These are phyloP conservation scores for Pinna nobilis DNA, from an alignment of 1,140 invertebrate species.

Conservation along the genomic window DNA sequence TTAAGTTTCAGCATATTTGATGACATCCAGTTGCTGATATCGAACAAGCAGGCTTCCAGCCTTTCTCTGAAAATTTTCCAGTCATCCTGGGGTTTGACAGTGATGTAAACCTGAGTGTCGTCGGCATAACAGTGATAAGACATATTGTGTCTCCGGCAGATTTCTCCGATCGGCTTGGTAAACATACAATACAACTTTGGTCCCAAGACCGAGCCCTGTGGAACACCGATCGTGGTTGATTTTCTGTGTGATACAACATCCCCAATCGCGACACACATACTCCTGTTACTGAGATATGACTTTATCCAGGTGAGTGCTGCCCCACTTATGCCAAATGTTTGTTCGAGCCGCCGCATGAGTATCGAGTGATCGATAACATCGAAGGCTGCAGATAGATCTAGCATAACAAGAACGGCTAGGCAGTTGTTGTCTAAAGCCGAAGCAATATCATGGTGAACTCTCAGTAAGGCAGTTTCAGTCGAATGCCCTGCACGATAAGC, in stretches of 20 bases:
- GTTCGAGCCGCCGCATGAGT: background rate
- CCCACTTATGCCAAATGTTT: constrained; percentile 1
- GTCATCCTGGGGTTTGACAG: background rate
- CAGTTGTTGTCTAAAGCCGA: constrained; percentile 11
- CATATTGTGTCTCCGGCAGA: background rate
- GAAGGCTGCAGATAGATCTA: constrained; percentile 2
- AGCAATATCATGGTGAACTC: constrained; percentile 1
- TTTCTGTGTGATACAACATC: background rate
- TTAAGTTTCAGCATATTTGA: background rate
- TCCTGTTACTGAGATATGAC: constrained; percentile 10
- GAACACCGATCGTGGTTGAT: background rate
- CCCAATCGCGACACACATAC: constrained; percentile 1
- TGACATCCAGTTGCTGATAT: background rate
- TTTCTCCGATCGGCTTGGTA: background rate
- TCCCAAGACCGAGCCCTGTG: no score
- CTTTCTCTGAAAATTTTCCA: background rate
- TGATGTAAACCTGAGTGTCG: background rate
- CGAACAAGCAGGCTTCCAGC: background rate
- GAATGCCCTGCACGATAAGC: constrained; percentile 28
- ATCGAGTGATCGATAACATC: constrained; percentile 1
- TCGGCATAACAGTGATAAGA: background rate
- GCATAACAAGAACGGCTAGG: constrained; percentile 5
- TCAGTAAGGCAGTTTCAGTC: constrained; percentile 39
- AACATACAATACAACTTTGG: constrained; percentile 1
- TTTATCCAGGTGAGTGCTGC: constrained; percentile 6